Base-by-base conservation (phyloP, 2,888 invertebrate species). In the Falcaria lacertinaria region DNA sequence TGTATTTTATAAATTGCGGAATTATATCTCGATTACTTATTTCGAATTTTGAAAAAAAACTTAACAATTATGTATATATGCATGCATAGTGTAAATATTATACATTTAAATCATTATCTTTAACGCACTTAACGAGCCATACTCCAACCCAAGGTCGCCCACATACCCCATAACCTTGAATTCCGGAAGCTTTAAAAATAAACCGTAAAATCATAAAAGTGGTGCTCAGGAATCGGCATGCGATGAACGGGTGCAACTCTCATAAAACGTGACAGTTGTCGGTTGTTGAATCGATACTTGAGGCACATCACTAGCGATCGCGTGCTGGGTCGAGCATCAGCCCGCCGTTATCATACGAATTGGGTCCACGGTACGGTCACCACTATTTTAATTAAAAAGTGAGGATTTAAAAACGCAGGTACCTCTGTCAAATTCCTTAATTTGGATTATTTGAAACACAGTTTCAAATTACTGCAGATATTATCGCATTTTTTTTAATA, bases 231-330 rank as follows among this genome's bases (percentile, higher is more conserved):
- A 46, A 48, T 44, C 45, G 42, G 55, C 57, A 57, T 58, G 57
- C 46, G 25, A 43, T 55, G 58, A 67, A 67, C 63, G 58, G 19
- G 39, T 46, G 38, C 40, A 42, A 39, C 39, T 47, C 28, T 28
- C 28, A 11, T 48, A 56, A 54, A 54, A 53, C 46, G 42, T 40
- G 39, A 52, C 52, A 54, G 41, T 52, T 60, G 49, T 54, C 54
- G 48, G 52, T 60, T 75, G 78, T 80, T 80, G 54, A 78, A 81
- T 85, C 84, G 82, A 85, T 85, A 78, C 40, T 37, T 40, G 34
- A 48, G 57, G 74, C 56, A 74, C 88, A 86, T 74, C 87, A 81
- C 87, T 86, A 86, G 72, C 61, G 60, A 74, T 87, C 83, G 87
- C 86, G 88, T 86, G 85, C 63, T 47, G 48, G 41, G 47, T 44